These are phyloP conservation scores for Copidosoma aretas DNA, from an alignment of 2,888 invertebrate genomes.

Conservation along the genomic window DNA sequence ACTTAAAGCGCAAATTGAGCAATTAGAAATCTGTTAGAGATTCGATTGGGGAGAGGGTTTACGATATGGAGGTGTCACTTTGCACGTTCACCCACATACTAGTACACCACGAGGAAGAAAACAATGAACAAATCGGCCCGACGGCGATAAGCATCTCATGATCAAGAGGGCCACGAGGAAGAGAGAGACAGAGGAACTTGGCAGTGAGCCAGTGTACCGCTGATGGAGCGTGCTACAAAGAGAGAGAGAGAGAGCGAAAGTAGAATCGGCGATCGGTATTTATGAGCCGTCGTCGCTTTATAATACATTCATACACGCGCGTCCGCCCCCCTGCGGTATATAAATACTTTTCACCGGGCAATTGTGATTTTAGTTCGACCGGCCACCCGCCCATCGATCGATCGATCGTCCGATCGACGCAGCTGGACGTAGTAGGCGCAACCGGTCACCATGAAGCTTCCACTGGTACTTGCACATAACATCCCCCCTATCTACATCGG, in stretches of 20 bases:
- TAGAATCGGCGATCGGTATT: constrained; percentile 33
- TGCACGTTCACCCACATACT: neutral
- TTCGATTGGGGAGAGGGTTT: neutral
- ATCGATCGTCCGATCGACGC: constrained; percentile 11
- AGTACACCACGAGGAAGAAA: neutral
- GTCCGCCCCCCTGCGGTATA: neutral
- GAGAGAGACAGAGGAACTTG: constrained; percentile 36
- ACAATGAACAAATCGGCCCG: too few relatives aligned
- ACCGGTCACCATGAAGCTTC: constrained; percentile 26
- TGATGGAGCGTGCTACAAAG: too few relatives aligned
- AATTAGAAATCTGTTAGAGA: neutral
- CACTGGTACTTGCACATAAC: constrained; percentile 11
- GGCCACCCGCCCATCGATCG: too few relatives aligned
- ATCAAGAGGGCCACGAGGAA: constrained; percentile 33
- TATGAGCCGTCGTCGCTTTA: constrained; percentile 7
- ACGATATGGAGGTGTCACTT: neutral
- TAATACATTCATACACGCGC: neutral
- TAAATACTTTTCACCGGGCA: constrained; percentile 33
- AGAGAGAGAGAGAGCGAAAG: constrained; percentile 38
- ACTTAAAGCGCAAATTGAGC: too few relatives aligned
- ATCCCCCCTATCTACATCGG: too few relatives aligned
- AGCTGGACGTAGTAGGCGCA: neutral
- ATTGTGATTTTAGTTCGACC: constrained; percentile 27
- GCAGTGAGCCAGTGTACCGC: constrained; percentile 34
- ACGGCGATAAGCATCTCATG: constrained; percentile 17